Conservation (phyloP, 2,797 vertebrate genomes). For the Borostomias antarcticus region DNA sequence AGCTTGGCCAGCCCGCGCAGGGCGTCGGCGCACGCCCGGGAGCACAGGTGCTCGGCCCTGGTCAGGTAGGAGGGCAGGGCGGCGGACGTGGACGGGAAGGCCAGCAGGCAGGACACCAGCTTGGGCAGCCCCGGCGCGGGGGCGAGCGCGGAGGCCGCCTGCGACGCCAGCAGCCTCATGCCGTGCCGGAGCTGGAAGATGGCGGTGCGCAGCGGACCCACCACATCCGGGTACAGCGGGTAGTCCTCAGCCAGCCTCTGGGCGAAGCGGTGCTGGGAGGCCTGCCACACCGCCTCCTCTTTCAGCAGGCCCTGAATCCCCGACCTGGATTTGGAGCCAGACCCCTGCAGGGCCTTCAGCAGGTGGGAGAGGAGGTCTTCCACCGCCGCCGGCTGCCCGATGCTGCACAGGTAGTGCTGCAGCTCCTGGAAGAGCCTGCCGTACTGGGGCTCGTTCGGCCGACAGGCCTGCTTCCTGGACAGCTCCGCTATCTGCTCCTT, state of each 20-base stretch:
- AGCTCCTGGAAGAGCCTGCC: slow-evolving; percentile 88
- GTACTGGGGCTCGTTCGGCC: slow-evolving; percentile 82
- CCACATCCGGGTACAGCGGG: slow-evolving; percentile 83
- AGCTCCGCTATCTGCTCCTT: slow-evolving; percentile 84
- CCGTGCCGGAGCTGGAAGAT: slow-evolving; percentile 90
- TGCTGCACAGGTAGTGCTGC: slow-evolving; percentile 88
- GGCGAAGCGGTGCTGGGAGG: slow-evolving; percentile 89
- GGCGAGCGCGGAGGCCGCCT: slow-evolving; percentile 69
- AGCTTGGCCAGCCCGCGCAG: slow-evolving; percentile 81
- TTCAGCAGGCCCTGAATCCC: slow-evolving; percentile 81
- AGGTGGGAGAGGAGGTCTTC: slow-evolving; percentile 86
- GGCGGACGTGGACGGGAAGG: slow-evolving; percentile 81
- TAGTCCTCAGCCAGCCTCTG: slow-evolving; percentile 86
- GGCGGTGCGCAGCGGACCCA: slow-evolving; percentile 82
- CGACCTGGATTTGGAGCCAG: slow-evolving; percentile 74
- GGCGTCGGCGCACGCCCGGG: slow-evolving; percentile 79
- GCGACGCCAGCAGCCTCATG: slow-evolving; percentile 89
- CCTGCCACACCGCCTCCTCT: slow-evolving; percentile 93
- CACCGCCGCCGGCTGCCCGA: slow-evolving; percentile 80
- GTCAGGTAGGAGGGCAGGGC: slow-evolving; percentile 82
- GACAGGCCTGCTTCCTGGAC: slow-evolving; percentile 90
- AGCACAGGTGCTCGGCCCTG: slow-evolving; percentile 88
- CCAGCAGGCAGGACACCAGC: slow-evolving; percentile 81
- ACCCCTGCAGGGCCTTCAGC: slow-evolving; percentile 74
- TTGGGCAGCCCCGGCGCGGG: slow-evolving; percentile 60